Conservation (phyloP, 2,888 invertebrate species). For the Byasa hedistus region DNA sequence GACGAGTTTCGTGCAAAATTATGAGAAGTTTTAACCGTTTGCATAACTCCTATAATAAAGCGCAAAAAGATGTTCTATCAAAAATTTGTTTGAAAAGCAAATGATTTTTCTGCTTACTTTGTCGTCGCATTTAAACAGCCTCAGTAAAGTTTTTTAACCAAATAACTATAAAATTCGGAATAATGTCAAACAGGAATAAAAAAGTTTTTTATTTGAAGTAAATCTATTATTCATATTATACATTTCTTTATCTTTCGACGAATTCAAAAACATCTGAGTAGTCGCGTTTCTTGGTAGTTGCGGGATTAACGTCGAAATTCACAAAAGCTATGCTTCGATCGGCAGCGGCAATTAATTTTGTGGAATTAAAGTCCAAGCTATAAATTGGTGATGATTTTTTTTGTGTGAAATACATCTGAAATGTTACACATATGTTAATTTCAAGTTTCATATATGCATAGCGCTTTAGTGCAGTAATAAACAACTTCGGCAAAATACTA, state of each 20-base stretch:
- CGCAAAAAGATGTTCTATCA: too few species aligned
- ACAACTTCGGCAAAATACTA: neutral
- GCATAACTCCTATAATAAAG: too few species aligned
- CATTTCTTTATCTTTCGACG: conserved; percentile 33
- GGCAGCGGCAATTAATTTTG: conserved; percentile 60
- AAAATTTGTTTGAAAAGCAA: too few species aligned
- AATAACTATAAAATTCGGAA: too few species aligned
- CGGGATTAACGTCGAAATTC: conserved; percentile 53
- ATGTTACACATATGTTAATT: conserved; percentile 30
- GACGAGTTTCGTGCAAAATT: too few species aligned
- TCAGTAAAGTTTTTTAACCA: too few species aligned
- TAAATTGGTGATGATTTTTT: conserved; percentile 65
- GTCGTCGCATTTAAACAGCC: too few species aligned
- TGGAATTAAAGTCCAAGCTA: conserved; percentile 63
- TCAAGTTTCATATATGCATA: too few species aligned
- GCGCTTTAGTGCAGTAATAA: too few species aligned
- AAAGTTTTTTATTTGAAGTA: neutral
- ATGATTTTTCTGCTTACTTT: too few species aligned
- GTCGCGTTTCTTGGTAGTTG: conserved; percentile 43
- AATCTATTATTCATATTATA: conserved; percentile 8
- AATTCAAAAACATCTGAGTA: conserved; percentile 59
- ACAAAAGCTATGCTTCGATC: conserved; percentile 58
- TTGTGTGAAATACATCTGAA: conserved; percentile 72
- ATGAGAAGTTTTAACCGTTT: too few species aligned
- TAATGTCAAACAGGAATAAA: neutral